phyloP scores from a whole-genome alignment of 2,888 invertebrate genomes.

The Prosapia bicincta region DNA sequence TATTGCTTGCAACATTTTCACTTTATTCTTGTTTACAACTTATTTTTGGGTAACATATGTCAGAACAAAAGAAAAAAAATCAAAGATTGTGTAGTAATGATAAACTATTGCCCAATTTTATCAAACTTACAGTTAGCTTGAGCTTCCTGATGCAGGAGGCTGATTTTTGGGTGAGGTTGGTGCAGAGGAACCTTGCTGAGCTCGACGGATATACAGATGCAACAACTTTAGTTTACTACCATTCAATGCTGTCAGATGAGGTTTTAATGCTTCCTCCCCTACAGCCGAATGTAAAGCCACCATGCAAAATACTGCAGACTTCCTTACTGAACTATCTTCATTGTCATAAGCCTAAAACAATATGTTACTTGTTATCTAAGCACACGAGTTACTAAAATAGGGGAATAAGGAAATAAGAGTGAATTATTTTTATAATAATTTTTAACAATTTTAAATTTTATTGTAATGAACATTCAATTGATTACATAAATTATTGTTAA shows the following conservation, averaged over 20 bases:
- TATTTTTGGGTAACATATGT: no score
- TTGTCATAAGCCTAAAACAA: constrained; percentile 80
- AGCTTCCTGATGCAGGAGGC: constrained; percentile 3
- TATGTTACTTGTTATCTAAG: no score
- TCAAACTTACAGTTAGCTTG: not conserved
- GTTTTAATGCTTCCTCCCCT: constrained; percentile 80
- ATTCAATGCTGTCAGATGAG: constrained; percentile 75
- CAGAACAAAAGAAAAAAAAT: no score
- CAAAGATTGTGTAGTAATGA: no score
- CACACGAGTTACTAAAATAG: no score
- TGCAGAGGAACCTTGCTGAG: constrained; percentile 45
- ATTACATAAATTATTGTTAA: no score
- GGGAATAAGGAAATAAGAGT: no score
- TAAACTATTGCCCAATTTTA: no score
- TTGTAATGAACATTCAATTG: no score
- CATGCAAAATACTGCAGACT: constrained; percentile 96
- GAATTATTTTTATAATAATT: not conserved
- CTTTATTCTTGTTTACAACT: no score
- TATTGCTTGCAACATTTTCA: no score
- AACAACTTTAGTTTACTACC: constrained; percentile 88
- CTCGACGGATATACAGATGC: constrained; percentile 71
- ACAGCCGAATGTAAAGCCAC: constrained; percentile 88
- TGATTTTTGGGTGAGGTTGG: constrained; percentile 40
- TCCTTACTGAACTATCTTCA: constrained; percentile 86
- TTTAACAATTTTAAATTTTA: not conserved